phyloP scores from a whole-genome alignment of 2,797 vertebrate species.

The Phrynocephalus guinanensis region DNA sequence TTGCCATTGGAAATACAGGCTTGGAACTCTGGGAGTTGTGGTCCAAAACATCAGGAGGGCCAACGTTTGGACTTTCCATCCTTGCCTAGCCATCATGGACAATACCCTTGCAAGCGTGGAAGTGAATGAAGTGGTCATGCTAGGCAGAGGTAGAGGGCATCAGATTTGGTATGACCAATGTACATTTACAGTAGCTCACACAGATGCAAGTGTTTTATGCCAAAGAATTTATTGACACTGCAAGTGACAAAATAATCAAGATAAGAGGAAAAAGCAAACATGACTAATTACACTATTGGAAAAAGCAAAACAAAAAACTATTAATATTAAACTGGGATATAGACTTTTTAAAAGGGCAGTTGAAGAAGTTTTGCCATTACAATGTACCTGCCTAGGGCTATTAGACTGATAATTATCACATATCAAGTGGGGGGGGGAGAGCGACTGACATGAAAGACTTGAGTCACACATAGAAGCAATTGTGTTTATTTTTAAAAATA shows the following conservation, averaged over 20 bases:
- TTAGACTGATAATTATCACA: too few species aligned
- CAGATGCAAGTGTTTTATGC: neutral
- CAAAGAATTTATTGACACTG: neutral
- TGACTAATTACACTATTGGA: conserved; percentile 26
- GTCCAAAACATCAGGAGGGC: too few species aligned
- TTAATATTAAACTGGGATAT: conserved; percentile 31
- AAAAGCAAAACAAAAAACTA: conserved; percentile 34
- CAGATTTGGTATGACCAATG: too few species aligned
- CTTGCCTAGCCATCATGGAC: neutral
- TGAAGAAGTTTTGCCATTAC: conserved; percentile 41
- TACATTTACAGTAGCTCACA: neutral
- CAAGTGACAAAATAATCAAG: neutral
- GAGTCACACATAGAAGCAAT: conserved; percentile 33
- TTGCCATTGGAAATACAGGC: too few species aligned
- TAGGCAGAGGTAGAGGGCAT: neutral
- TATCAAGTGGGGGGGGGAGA: conserved; percentile 10
- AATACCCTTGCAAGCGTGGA: neutral
- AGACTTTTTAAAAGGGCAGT: conserved; percentile 45
- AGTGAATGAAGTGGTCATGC: neutral
- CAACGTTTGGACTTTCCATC: neutral
- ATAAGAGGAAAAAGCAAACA: neutral
- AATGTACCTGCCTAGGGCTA: conserved; percentile 30
- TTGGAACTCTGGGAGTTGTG: too few species aligned
- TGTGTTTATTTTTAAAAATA: conserved; percentile 21
- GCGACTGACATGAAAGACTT: conserved; percentile 37